A percentile compares a stretch with the other conserved stretches of the same genome.
These are phyloP conservation scores for Microctenopoma steveboyesi DNA, from an alignment of 2,797 vertebrate species.

Conservation along the genomic window DNA sequence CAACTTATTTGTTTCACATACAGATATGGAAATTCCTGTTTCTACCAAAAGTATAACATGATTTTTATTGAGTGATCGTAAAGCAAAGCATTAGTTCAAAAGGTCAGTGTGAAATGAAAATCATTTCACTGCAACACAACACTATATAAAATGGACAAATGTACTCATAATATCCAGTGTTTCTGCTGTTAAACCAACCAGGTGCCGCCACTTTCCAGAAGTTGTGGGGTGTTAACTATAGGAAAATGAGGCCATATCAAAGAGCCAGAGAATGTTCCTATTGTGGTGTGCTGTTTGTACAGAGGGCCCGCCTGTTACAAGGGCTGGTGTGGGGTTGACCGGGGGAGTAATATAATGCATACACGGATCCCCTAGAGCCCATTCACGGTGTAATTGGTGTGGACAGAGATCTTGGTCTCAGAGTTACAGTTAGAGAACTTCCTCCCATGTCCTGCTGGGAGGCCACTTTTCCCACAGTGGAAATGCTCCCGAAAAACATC, in stretches of 20 bases:
- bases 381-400: conserved; percentile 83
- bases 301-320: conserved; percentile 70
- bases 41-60: not conserved
- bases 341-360: conserved; percentile 80
- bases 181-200: conserved; percentile 59
- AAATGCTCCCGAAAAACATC: conserved; percentile 32
- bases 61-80: not conserved
- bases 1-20: not conserved
- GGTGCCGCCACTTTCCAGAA: conserved; percentile 76
- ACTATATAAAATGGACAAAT: conserved; percentile 40
- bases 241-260: conserved; percentile 76
- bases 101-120: not conserved
- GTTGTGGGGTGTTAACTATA: conserved; percentile 73
- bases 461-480: conserved; percentile 58
- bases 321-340: conserved; percentile 67
- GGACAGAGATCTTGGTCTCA: conserved; percentile 78
- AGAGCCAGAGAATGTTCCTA: conserved; percentile 79
- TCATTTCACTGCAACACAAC: conserved; percentile 19
- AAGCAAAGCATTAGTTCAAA: conserved; percentile 10
- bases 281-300: conserved; percentile 75
- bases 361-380: conserved; percentile 77
- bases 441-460: conserved; percentile 71
- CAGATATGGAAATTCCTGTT: not conserved
- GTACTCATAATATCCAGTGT: conserved; percentile 42
- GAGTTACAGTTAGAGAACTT: conserved; percentile 75